Conservation (phyloP, 2,888 invertebrate species). For the Lagria hirta region DNA sequence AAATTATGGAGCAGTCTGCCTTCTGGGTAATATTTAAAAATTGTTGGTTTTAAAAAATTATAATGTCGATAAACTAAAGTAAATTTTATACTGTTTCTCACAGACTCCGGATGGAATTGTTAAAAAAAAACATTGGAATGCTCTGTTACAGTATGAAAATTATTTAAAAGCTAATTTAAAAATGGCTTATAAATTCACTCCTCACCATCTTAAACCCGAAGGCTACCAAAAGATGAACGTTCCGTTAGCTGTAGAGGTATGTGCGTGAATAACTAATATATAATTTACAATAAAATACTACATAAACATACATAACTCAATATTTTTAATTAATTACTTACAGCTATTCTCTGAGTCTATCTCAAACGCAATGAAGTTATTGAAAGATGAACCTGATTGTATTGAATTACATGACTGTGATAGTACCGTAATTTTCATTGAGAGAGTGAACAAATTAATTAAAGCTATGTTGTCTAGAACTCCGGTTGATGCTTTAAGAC, state of each 20-base stretch:
- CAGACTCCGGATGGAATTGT: slow-evolving; percentile 2
- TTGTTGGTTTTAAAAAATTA: too few relatives aligned
- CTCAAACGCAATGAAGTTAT: not conserved
- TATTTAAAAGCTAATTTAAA: not conserved
- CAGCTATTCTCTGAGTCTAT: slow-evolving; percentile 2
- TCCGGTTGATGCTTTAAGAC: not conserved
- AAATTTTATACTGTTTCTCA: not conserved
- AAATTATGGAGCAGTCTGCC: not conserved
- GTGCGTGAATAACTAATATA: too few relatives aligned
- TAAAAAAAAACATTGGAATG: not conserved
- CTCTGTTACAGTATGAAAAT: too few relatives aligned
- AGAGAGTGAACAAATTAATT: slow-evolving; percentile 1
- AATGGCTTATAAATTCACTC: slow-evolving; percentile 2
- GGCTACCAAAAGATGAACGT: slow-evolving; percentile 2
- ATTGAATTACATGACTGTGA: too few relatives aligned
- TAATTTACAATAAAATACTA: not conserved
- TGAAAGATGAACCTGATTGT: slow-evolving; percentile 1
- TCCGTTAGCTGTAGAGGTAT: too few relatives aligned
- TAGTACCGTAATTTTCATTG: slow-evolving; percentile 1
- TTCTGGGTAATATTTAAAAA: slow-evolving; percentile 3
- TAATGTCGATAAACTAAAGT: not conserved
- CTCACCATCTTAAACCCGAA: not conserved
- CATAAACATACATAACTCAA: not conserved
- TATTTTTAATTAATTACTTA: not conserved
- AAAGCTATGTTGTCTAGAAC: slow-evolving; percentile 2